Conservation (phyloP, 2,888 invertebrate genomes). For the Lymantria monacha region DNA sequence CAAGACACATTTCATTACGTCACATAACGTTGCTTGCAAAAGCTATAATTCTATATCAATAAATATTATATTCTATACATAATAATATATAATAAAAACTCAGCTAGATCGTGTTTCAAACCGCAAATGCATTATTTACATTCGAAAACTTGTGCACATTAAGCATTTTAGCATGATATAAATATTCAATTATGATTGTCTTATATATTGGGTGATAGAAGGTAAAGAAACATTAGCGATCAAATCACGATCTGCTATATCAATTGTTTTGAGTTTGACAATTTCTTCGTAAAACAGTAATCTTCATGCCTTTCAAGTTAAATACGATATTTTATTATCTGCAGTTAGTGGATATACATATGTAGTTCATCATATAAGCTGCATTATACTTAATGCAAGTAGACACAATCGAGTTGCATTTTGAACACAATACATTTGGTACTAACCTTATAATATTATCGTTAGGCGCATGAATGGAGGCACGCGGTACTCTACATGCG, state of each 20-base stretch:
- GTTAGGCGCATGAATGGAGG: slow-evolving; percentile 85
- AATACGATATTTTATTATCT: slow-evolving; percentile 29
- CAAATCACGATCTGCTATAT: slow-evolving; percentile 23
- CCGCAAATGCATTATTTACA: slow-evolving; percentile 31
- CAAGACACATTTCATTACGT: slow-evolving; percentile 77
- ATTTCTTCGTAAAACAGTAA: slow-evolving; percentile 20
- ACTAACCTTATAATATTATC: slow-evolving; percentile 86
- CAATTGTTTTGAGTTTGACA: slow-evolving; percentile 10
- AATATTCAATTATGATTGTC: too few relatives aligned
- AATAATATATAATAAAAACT: slow-evolving; percentile 31
- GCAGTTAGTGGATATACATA: slow-evolving; percentile 39
- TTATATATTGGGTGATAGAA: neutral
- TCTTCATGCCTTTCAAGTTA: slow-evolving; percentile 49
- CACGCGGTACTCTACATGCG: slow-evolving; percentile 77
- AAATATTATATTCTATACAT: slow-evolving; percentile 41
- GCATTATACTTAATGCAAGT: slow-evolving; percentile 40
- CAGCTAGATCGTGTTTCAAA: slow-evolving; percentile 23
- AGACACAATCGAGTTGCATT: slow-evolving; percentile 36
- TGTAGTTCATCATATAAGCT: slow-evolving; percentile 30
- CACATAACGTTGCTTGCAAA: slow-evolving; percentile 71
- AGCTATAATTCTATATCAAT: slow-evolving; percentile 42
- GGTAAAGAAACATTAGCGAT: slow-evolving; percentile 26
- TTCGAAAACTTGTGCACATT: slow-evolving; percentile 2
- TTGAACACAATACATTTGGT: slow-evolving; percentile 4
- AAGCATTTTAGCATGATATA: neutral